Base-by-base conservation (phyloP, 2,797 vertebrate genomes). In the Psittacula echo region DNA sequence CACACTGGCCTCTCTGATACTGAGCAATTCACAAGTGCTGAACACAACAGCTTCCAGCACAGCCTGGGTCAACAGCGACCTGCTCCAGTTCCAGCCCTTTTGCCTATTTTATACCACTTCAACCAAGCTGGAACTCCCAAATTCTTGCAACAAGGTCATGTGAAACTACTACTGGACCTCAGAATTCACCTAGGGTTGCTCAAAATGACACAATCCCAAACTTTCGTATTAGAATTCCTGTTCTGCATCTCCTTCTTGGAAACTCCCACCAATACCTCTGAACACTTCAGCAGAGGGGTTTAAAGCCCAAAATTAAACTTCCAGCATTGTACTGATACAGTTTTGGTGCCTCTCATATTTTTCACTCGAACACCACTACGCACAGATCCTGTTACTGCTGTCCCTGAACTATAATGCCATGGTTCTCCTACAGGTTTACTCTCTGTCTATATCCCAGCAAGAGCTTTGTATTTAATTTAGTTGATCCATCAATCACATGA, bases 311-410 rank as follows among this genome's bases (percentile, higher is more conserved):
- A 45, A 21, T 0, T 15, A 50, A 60, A 24, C 41, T 24, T 41
- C 41, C 23, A 54, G 45, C 22, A 37, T 11, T 27, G 19, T 1
- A 7, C 7, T 2, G 1, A 26, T 6, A 16, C 3, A 11, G n/a
- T 18, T 65, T 23, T 27, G 30, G 32, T 45, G 50, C 76, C 51
- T 50, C 65, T 39, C 6, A 0, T 2, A 5, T 41, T 37, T 53
- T 45, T 75, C 20, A 18, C 19, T 14, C 22, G 4, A 84, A 58
- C n/a, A 47, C 15, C 45, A 27, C 39, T 5, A 50, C 0, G 8
- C 30, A 13, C 1, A 0, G 51, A 27, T 21, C 54, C 27, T 1
- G 0, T 16, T 3, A 13, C 22, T 9, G 32, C 42, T 18, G 24
- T 5, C 54, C 17, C 17, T 37, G 19, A 79, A 19, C 39, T 30